Base-by-base conservation (phyloP, 2,888 invertebrate species). In the Frankliniella intonsa region DNA sequence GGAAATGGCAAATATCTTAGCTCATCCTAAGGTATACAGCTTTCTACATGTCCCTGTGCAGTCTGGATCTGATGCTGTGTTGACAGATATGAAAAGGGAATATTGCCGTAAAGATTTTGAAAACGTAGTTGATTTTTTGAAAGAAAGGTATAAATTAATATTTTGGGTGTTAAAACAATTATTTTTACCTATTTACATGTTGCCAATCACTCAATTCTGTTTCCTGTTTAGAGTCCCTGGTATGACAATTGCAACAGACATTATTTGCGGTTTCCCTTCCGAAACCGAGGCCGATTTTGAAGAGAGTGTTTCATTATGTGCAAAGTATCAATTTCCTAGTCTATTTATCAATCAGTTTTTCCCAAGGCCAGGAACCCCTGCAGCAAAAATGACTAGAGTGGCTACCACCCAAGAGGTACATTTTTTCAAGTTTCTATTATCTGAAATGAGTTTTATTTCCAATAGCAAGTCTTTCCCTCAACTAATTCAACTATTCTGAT, bases 261-360 rank as follows among this genome's bases (percentile, higher is more conserved):
- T 99, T 80, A 99, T 99, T 86, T 98, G 98, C 88, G 99, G 99
- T 0, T 99, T 99, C 88, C 99, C 99, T 0, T 97, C 97, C 0
- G 99, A 99, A 90, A 97, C 96, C 0, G 94, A 94, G 80, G 88
- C 89, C 17, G 96, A 99, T 88, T 99, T 99, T 88, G 92, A 94
- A 81, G 94, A 96, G 84, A 98, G 98, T 0, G 89, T 98, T 90
- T 87, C 89, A 0, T 89, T 99, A 0, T 97, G 99, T 85, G 89
- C 89, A 84, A 93, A 95, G 87, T 95, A 98, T 88, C 92, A 93
- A 85, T 99, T 99, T 88, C 96, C 98, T 0, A 94, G 95, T 85
- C 90, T 99, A 10, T 99, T 98, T 88, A 99, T 99, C 86, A 99
- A 99, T 89, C 99, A 99, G 89, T 99, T 97, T 89, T 99, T 95